Base-by-base conservation (phyloP, 23 tunicate genomes). In the Clavelina lepadiformis region DNA sequence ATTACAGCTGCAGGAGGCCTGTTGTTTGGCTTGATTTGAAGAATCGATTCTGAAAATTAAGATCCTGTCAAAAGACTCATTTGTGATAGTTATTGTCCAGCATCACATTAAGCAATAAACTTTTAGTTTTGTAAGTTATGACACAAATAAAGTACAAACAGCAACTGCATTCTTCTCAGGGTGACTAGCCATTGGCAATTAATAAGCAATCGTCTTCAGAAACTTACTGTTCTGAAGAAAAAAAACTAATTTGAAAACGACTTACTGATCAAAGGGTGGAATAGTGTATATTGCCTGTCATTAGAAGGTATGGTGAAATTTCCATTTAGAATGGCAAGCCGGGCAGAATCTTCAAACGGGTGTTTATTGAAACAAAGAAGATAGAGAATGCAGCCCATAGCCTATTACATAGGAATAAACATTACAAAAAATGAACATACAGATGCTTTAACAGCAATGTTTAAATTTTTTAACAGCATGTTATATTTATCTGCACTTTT, bases 1-100 rank as follows among this genome's bases (percentile, higher is more conserved):
- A 89, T 89, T 19, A 89, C 97, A 1, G 86, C 97, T 27, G 97
- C 97, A 0, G 97, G 91, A 11, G 97, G 97, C 0, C 97, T 79
- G 71, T 75, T 89, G 79, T 89, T 82, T 11, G 97, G 97, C 38
- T 89, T 89, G 63, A 89, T 81, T 65, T 89, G 97, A 13, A 89
- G 59, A 35, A 89, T 89, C 7, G 89, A 80, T 51, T 82, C 97
- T 89, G 57, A 44, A 88, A 75, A 47, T 41, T 19, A 20, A 4
- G 5, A 61, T 11, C 15, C 15, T 41, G 15, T 15, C 15, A 11
- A 11, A 11, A 15, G 49, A 15, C 49, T 11, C 11, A 41, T 41
- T 41, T 41, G 15, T 11, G n/a, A n/a, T n/a, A n/a, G n/a, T n/a
- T n/a, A n/a, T n/a, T n/a, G n/a, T n/a, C n/a, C n/a, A n/a, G n/a